Conservation (phyloP, 1,140 invertebrate genomes). For the Drosophila dunni region DNA sequence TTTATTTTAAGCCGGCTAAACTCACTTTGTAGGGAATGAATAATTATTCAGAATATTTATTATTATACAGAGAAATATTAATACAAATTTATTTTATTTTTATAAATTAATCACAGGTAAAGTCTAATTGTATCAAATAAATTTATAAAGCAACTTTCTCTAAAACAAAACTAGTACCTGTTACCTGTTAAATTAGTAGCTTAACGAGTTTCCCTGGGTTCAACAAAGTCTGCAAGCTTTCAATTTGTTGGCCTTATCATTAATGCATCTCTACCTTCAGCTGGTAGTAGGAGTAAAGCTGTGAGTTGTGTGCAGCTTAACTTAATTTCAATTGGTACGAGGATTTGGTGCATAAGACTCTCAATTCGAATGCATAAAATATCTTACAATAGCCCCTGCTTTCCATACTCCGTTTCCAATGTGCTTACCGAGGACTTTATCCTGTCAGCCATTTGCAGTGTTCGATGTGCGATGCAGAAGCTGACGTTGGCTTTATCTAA, state of each 20-base stretch:
- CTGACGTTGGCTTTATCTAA: slow-evolving; percentile 74
- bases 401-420: background rate
- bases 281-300: slow-evolving; percentile 16
- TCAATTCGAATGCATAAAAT: slow-evolving; percentile 39
- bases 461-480: slow-evolving; percentile 59
- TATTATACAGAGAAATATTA: no score
- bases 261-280: slow-evolving; percentile 28
- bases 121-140: no score
- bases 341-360: slow-evolving; percentile 11
- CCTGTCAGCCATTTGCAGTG: slow-evolving; percentile 58
- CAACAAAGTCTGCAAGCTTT: slow-evolving; percentile 29
- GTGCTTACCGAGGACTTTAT: slow-evolving; percentile 18
- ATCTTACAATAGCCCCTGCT: slow-evolving; percentile 15
- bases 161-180: no score
- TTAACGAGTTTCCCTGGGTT: background rate
- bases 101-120: no score
- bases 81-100: no score
- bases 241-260: slow-evolving; percentile 43
- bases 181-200: background rate
- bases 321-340: slow-evolving; percentile 33
- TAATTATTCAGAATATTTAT: no score
- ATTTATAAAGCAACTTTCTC: no score
- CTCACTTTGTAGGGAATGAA: no score
- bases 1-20: no score
- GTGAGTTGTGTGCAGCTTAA: slow-evolving; percentile 24